Conservation (phyloP, 1,140 invertebrate species). For the Drosophila trapezifrons region DNA sequence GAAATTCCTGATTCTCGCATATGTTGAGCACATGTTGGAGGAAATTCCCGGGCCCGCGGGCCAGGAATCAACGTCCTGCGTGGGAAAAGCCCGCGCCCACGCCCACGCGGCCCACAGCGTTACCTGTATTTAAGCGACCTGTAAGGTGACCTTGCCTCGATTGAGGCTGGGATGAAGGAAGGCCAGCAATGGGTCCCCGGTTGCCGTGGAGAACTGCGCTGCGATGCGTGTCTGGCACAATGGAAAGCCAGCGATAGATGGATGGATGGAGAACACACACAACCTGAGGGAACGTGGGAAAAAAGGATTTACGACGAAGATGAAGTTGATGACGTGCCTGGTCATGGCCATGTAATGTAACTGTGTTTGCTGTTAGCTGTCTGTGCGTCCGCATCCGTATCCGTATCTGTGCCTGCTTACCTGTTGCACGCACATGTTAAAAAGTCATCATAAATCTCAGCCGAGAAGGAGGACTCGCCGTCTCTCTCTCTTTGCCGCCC, state of each 20-base stretch:
- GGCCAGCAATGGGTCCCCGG: slow-evolving; percentile 33
- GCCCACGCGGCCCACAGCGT: slow-evolving; percentile 37
- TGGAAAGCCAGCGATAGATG: slow-evolving; percentile 40
- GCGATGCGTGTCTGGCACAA: slow-evolving; percentile 54
- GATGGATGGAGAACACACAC: slow-evolving; percentile 15
- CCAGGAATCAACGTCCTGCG: slow-evolving; percentile 50
- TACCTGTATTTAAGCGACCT: slow-evolving; percentile 38
- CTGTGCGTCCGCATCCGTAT: neutral
- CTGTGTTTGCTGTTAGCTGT: slow-evolving; percentile 22
- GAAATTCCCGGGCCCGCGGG: slow-evolving; percentile 44
- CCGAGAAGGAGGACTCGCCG: slow-evolving; percentile 12
- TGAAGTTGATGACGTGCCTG: slow-evolving; percentile 60
- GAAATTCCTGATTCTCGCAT: slow-evolving; percentile 61
- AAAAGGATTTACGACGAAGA: slow-evolving; percentile 77
- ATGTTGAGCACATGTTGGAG: slow-evolving; percentile 59
- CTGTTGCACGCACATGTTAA: slow-evolving; percentile 78
- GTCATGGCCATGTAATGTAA: slow-evolving; percentile 63
- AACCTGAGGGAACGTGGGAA: slow-evolving; percentile 75
- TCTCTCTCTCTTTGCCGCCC: slow-evolving; percentile 19
- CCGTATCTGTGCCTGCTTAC: slow-evolving; percentile 48
- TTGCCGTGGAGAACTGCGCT: slow-evolving; percentile 21
- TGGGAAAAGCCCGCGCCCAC: slow-evolving; percentile 51
- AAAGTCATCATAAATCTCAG: slow-evolving; percentile 81
- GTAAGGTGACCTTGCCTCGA: slow-evolving; percentile 55
- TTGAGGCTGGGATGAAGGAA: neutral